These are phyloP conservation scores for Protodeltote pygarga DNA, from an alignment of 2,888 invertebrate species.

Conservation along the genomic window DNA sequence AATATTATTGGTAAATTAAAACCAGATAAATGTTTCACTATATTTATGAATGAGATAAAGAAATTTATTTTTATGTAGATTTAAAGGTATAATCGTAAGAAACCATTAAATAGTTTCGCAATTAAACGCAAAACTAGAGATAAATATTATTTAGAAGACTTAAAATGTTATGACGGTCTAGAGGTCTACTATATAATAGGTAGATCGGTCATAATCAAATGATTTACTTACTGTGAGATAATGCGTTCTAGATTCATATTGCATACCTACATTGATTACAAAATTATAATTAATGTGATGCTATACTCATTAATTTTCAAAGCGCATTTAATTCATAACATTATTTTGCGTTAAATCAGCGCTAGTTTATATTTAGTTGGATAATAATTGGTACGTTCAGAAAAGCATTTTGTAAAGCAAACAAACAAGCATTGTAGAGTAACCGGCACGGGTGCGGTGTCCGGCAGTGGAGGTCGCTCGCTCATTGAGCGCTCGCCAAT, in stretches of 20 bases:
- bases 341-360: conserved; percentile 15
- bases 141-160: conserved; percentile 4
- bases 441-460: conserved; percentile 77
- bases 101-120: conserved; percentile 4
- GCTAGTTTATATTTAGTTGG: conserved; percentile 20
- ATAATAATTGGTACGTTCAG: conserved; percentile 54
- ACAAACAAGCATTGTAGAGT: conserved; percentile 72
- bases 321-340: conserved; percentile 25
- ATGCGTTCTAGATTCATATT: conserved; percentile 57
- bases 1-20: not conserved
- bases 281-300: conserved; percentile 36
- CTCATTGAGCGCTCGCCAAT: conserved; percentile 83
- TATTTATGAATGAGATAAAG: not conserved
- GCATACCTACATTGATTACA: conserved; percentile 40
- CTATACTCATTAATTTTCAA: conserved; percentile 27
- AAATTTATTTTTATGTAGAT: not conserved
- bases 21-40: not conserved
- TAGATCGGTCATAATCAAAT: conserved; percentile 49
- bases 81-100: not conserved
- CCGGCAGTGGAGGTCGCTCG: conserved; percentile 74
- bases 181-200: conserved; percentile 32
- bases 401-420: conserved; percentile 77
- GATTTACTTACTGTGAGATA: conserved; percentile 55
- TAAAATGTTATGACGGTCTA: conserved; percentile 24
- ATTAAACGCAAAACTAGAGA: conserved; percentile 3